A percentile compares a stretch with the other conserved stretches of the same genome.
These are phyloP conservation scores for Leucophora obtusa DNA, from an alignment of 2,888 invertebrate species.

Conservation along the genomic window DNA sequence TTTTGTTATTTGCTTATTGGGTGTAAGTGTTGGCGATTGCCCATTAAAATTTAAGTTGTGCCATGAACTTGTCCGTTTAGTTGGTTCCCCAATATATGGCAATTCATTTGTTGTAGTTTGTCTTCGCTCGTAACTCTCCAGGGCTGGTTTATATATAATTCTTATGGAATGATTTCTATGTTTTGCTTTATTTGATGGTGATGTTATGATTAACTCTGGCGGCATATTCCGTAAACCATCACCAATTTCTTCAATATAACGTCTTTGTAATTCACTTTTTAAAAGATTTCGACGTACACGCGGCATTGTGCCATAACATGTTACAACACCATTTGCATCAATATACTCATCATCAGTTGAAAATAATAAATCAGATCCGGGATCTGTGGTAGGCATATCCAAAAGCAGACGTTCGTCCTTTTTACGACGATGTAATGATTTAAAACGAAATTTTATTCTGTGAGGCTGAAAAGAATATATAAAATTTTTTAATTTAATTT, in stretches of 20 bases:
- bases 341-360: constrained; percentile 82
- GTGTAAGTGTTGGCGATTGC: constrained; percentile 44
- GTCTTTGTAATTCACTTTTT: constrained; percentile 75
- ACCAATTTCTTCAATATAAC: constrained; percentile 74
- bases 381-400: constrained; percentile 83
- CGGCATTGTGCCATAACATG: constrained; percentile 67
- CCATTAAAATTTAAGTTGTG: constrained; percentile 71
- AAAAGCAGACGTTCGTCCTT: constrained; percentile 77
- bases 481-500: too few species aligned
- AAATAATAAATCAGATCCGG: constrained; percentile 81
- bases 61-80: constrained; percentile 76
- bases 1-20: constrained; percentile 65
- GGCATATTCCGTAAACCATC: constrained; percentile 76
- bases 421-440: constrained; percentile 61
- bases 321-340: constrained; percentile 58
- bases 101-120: constrained; percentile 67
- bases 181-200: constrained; percentile 72
- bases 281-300: constrained; percentile 72
- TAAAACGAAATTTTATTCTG: constrained; percentile 64
- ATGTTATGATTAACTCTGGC: constrained; percentile 79
- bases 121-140: constrained; percentile 53
- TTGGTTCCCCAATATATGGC: constrained; percentile 66
- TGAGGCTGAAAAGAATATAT: constrained; percentile 55
- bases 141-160: constrained; percentile 20
- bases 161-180: constrained; percentile 29